Evolutionary conservation across 2,113 vertebrate genomes (phyloP), one percentile per base, ranked within the genome.

Genomic region (Trogon surrucura): DNA sequence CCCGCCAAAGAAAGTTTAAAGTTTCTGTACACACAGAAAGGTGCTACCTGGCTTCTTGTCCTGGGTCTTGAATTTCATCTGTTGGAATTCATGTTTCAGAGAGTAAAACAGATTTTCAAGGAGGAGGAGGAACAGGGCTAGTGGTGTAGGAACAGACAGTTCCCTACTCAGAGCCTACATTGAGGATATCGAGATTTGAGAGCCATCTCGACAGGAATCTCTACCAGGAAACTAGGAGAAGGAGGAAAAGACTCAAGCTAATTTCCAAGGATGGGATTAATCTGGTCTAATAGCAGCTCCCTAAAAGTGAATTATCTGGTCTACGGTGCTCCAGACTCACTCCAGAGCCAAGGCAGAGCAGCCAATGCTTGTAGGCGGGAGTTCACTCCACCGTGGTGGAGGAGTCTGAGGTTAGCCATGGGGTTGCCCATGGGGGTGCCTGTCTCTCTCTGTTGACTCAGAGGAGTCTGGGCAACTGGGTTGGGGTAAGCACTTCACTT

Each of bases 261-360:
- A 57, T 86, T 88, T 61, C 54, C 44, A 56, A 69, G 54, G 30
- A 16, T 69, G 54, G 38, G 54, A 34, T 65, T 77, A 16, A 41
- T 74, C 44, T 79, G 23, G 3, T 19, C 48, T 71, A 50, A 56
- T 21, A 92, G 41, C 25, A 41, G 47, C 34, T 56, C 45, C 20
- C 47, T 83, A 26, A 78, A 84, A 78, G 30, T 25, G n/a, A 89
- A 5, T 88, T 73, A 26, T 10, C 18, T 80, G 11, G 18, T 85
- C 26, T 45, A 21, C 20, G 21, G 30, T 56, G 62, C 58, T 75
- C 22, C 0, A 0, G 29, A 38, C 47, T 71, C 15, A 1, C n/a
- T 74, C 23, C 32, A 58, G 27, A 47, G 51, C 71, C 32, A 47
- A 61, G 65, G 51, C 26, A 87, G 90, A 73, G 47, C 3, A 1